Base-by-base conservation (phyloP, 2,113 vertebrate genomes). In the Hiodon tergisus region DNA sequence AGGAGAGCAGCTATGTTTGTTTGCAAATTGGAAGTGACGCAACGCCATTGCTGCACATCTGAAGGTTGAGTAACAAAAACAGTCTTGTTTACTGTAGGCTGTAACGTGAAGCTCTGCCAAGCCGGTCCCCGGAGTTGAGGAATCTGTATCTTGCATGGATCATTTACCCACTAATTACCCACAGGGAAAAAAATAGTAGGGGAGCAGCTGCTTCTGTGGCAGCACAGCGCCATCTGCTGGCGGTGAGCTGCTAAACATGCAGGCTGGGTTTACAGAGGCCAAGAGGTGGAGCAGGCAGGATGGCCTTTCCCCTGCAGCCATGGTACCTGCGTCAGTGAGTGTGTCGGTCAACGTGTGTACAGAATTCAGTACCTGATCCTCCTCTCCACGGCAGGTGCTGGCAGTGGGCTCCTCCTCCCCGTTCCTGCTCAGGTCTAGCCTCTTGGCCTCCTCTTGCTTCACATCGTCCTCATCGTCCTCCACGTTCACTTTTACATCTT, bases 401-500 rank as follows among this genome's bases (percentile, higher is more conserved):
- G 90, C 85, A 65, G 92, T 93, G 0, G 93, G 90, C 4, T 82
- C 87, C 9, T 92, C 88, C 0, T 3, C 31, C 5, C 80, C 60
- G 9, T 68, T 84, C 59, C 55, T 66, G 66, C 62, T 48, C 10
- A 73, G 8, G 17, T 73, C 62, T 48, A 47, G 10, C 54, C 10
- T 50, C 61, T 82, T 57, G 59, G 4, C 16, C 46, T 66, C 61
- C 73, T 68, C 48, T 48, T 67, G 46, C 31, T 66, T 54, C 59
- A 13, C 47, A n/a, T 68, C 78, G 48, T 66, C 66, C 58, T 81
- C 77, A 17, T 31, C 55, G n/a, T 59, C 76, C 48, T 73, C 88
- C 4, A 81, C 84, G 13, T 88, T 85, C 17, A 88, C 79, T 48
- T 89, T 67, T 53, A 75, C 81, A 7, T 89, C 90, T 14, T 87